phyloP scores from a whole-genome alignment of 1,140 invertebrate genomes.

The Scaptomyza graminum region DNA sequence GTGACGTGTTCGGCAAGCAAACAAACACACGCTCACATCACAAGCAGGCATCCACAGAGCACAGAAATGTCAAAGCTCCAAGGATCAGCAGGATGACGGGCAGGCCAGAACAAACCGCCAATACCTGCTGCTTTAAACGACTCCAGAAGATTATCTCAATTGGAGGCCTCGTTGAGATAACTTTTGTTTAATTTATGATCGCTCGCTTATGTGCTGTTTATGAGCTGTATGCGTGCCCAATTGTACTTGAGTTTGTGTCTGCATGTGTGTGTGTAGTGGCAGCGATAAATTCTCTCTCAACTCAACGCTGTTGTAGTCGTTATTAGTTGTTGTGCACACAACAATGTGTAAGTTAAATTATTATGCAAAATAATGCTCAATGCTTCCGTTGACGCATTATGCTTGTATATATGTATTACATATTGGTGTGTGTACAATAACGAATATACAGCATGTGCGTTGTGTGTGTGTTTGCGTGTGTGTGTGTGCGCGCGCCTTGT shows the following conservation, averaged over 20 bases:
- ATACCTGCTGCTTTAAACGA: slow-evolving; percentile 1
- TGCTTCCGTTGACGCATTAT: slow-evolving; percentile 71
- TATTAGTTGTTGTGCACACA: slow-evolving; percentile 33
- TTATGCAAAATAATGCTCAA: slow-evolving; percentile 80
- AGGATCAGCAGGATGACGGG: slow-evolving; percentile 29
- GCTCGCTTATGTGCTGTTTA: slow-evolving; percentile 51
- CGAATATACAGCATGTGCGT: slow-evolving; percentile 9
- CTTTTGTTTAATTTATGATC: slow-evolving; percentile 75
- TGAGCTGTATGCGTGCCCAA: slow-evolving; percentile 65
- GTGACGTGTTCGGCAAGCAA: slow-evolving; percentile 76
- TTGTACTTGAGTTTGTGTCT: slow-evolving; percentile 53
- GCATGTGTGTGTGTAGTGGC: slow-evolving; percentile 32
- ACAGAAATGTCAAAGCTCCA: slow-evolving; percentile 1
- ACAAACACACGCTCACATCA: slow-evolving; percentile 39
- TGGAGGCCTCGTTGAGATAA: slow-evolving; percentile 61
- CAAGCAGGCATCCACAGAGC: slow-evolving; percentile 11
- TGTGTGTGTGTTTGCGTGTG: slow-evolving; percentile 10
- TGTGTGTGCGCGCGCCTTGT: slow-evolving; percentile 48
- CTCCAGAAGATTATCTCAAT: slow-evolving; percentile 13
- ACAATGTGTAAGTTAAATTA: slow-evolving; percentile 81
- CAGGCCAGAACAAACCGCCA: slow-evolving; percentile 12
- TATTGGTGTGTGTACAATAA: slow-evolving; percentile 6
- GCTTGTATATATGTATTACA: slow-evolving; percentile 36
- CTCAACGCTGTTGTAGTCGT: slow-evolving; percentile 41
- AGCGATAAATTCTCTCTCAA: slow-evolving; percentile 69